Base-by-base conservation (phyloP, 2,888 invertebrate species). In the Scaptomyza caliginosa region DNA sequence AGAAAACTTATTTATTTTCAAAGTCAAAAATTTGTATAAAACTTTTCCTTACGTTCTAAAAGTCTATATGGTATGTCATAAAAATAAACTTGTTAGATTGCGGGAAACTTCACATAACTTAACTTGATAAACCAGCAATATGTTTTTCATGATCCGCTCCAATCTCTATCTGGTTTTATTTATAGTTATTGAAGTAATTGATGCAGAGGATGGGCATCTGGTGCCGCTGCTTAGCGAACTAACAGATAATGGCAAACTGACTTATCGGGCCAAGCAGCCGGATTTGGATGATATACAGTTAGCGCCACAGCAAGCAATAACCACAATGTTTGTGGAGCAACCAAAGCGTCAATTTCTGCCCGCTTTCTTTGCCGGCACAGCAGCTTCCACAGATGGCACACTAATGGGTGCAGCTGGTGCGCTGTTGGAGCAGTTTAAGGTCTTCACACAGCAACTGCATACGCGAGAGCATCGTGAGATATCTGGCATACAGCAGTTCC, bases 111-210 rank as follows among this genome's bases (percentile, higher is more conserved):
- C 4, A 21, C n/a, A n/a, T n/a, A 21, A 21, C 21, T 26, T 8
- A 23, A 23, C 7, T 23, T 7, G 23, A n/a, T 21, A 21, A 4
- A 4, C 4, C 21, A 21, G 21, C 21, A 21, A 2, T 21, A 21
- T 21, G 2, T 21, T 21, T 21, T 3, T 21, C 21, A 21, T 4
- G 4, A 2, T 21, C 4, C 16, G 16, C 16, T 1, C n/a, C 16
- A 32, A 26, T 19, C 30, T 13, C 2, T 7, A 0, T 7, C 13
- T 34, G 2, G 4, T 7, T 24, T 13, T 2, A 4, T 45, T 64
- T 30, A 4, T 91, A 94, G 94, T 95, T 38, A 94, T 95, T 63
- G 94, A 95, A 89, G 73, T 94, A 43, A 90, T 91, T 49, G 91
- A 92, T 67, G 93, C 94, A 2, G 94, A 94, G 84, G 92, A 92